Percentiles rank a stretch among this genome's conserved stretches.
Evolutionary conservation across 2,797 vertebrate genomes (phyloP).

Genomic region (Cyclura pinguis): DNA sequence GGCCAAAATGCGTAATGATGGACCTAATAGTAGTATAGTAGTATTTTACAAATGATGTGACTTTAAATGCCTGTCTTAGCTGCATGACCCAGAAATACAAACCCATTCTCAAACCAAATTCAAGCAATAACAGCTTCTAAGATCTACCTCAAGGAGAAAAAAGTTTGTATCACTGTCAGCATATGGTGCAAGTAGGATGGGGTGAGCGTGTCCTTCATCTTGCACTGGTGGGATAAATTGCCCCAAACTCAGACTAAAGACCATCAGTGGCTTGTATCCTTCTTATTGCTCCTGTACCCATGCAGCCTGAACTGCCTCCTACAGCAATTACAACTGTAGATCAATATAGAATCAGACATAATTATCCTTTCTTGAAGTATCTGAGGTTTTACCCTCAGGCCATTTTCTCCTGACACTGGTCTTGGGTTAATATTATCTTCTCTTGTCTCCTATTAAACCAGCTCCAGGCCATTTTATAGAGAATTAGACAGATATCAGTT

Average conservation of each 20-base stretch:
- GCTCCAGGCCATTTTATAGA: not conserved
- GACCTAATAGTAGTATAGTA: no score
- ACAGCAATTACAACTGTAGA: not conserved
- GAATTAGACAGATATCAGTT: not conserved
- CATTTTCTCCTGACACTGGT: not conserved
- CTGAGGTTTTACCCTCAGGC: not conserved
- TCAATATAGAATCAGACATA: not conserved
- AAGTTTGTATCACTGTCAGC: no score
- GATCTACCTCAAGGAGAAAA: not conserved
- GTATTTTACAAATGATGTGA: conserved; percentile 1
- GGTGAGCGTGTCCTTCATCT: no score
- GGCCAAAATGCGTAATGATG: no score
- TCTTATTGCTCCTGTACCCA: not conserved
- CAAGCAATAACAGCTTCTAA: not conserved
- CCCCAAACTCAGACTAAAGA: no score
- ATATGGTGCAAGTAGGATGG: no score
- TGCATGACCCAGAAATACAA: not conserved
- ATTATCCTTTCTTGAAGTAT: not conserved
- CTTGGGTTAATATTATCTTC: not conserved
- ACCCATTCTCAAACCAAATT: not conserved
- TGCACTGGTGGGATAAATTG: no score
- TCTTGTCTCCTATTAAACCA: not conserved
- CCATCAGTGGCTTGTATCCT: not conserved
- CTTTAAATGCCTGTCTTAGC: not conserved
- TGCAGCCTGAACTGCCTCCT: not conserved